Evolutionary conservation across 1,140 invertebrate species (phyloP).

Genomic region (Phortica variegata): DNA sequence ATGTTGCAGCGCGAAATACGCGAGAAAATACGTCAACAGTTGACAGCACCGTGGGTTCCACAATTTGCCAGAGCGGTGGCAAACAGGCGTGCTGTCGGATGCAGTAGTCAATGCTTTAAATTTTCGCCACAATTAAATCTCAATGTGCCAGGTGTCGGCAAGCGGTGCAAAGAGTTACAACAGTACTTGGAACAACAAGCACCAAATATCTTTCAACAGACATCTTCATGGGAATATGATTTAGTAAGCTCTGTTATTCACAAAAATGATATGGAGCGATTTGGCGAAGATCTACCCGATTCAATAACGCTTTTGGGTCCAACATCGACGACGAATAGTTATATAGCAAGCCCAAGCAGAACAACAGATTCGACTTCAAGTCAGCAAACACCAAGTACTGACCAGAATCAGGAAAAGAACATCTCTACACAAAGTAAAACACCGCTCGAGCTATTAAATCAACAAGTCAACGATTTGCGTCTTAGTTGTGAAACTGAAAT

Average conservation of each 20-base stretch:
- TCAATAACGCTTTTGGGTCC: not conserved
- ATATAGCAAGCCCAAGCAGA: not conserved
- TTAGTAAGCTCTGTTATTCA: conserved; percentile 50
- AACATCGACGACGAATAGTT: conserved; percentile 13
- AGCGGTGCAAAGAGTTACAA: conserved; percentile 29
- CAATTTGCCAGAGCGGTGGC: conserved; percentile 44
- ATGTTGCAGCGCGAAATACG: conserved; percentile 29
- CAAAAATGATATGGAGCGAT: conserved; percentile 48
- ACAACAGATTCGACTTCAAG: not conserved
- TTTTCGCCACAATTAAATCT: conserved; percentile 48
- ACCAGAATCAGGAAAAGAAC: not conserved
- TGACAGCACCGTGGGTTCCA: conserved; percentile 61
- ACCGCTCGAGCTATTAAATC: conserved; percentile 26
- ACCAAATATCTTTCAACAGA: conserved; percentile 52
- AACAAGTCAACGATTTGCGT: conserved; percentile 40
- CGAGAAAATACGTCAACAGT: conserved; percentile 41
- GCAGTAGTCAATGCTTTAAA: conserved; percentile 32
- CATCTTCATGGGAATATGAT: conserved; percentile 31
- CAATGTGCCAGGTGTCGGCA: conserved; percentile 32
- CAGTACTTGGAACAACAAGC: conserved; percentile 38
- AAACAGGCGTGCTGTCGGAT: conserved; percentile 24
- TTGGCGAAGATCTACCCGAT: conserved; percentile 16
- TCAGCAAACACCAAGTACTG: not conserved
- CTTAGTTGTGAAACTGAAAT: conserved; percentile 30
- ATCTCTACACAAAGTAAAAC: not conserved